These are phyloP conservation scores for Opisthograptis luteolata DNA, from an alignment of 2,888 invertebrate genomes.

Conservation along the genomic window DNA sequence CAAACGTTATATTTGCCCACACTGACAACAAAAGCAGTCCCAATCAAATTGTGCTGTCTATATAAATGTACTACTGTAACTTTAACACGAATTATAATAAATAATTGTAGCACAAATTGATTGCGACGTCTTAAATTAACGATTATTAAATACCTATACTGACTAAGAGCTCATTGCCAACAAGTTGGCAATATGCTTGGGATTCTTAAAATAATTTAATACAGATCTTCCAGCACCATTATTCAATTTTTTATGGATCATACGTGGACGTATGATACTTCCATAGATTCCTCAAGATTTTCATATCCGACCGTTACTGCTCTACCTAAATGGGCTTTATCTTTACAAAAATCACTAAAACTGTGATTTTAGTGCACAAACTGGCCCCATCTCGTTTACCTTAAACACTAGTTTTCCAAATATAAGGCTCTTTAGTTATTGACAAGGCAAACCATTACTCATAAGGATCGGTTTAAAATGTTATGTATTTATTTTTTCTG, in stretches of 20 bases:
- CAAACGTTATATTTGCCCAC: constrained; percentile 53
- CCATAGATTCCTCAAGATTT: constrained; percentile 48
- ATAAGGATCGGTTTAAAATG: constrained; percentile 47
- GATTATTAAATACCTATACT: constrained; percentile 55
- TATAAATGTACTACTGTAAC: constrained; percentile 35
- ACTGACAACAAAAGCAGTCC: constrained; percentile 38
- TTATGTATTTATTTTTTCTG: constrained; percentile 41
- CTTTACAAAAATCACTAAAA: constrained; percentile 40
- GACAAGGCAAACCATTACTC: constrained; percentile 64
- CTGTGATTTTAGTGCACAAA: constrained; percentile 46
- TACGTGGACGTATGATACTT: constrained; percentile 48
- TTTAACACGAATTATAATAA: constrained; percentile 23
- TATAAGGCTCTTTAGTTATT: constrained; percentile 64
- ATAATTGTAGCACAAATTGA: constrained; percentile 51
- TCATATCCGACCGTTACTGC: constrained; percentile 40
- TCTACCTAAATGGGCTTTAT: constrained; percentile 39
- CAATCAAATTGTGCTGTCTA: constrained; percentile 47
- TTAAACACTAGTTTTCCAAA: constrained; percentile 66
- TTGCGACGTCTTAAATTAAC: constrained; percentile 53
- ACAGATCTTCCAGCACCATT: constrained; percentile 82
- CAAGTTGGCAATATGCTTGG: constrained; percentile 47
- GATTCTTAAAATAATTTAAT: constrained; percentile 59
- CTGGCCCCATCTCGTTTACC: constrained; percentile 71
- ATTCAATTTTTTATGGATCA: constrained; percentile 52
- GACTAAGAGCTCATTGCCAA: constrained; percentile 54